Percentiles rank a stretch among this genome's conserved stretches.
These are phyloP conservation scores for Emydocephalus ijimae DNA, from an alignment of 2,113 vertebrate species.

Conservation along the genomic window DNA sequence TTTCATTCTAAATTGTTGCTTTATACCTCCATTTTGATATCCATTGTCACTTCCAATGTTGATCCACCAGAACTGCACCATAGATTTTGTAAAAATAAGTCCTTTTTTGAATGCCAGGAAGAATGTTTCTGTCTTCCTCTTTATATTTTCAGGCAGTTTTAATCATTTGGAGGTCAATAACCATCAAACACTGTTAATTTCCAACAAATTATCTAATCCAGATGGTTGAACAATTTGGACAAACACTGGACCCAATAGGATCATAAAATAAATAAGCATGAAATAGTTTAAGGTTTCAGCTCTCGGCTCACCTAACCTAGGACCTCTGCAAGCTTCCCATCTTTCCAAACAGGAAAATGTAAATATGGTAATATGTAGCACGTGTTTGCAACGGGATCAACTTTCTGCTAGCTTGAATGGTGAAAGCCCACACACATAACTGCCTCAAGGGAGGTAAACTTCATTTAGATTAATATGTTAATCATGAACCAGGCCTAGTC, in stretches of 20 bases:
- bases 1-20: background rate
- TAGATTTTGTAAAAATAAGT: background rate
- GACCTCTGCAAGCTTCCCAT: slow-evolving; percentile 73
- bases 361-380: slow-evolving; percentile 86
- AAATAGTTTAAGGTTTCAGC: slow-evolving; percentile 88
- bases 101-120: background rate
- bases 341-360: slow-evolving; percentile 83
- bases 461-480: slow-evolving; percentile 21
- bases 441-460: slow-evolving; percentile 56
- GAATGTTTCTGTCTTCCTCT: background rate
- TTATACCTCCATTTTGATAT: background rate
- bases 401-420: slow-evolving; percentile 71
- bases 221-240: slow-evolving; percentile 88
- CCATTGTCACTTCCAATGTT: background rate
- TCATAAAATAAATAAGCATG: slow-evolving; percentile 97
- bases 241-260: slow-evolving; percentile 88
- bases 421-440: slow-evolving; percentile 74
- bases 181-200: slow-evolving; percentile 84
- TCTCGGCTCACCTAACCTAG: slow-evolving; percentile 72
- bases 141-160: slow-evolving; percentile 63
- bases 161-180: slow-evolving; percentile 82
- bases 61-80: background rate
- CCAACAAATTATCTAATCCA: slow-evolving; percentile 99
- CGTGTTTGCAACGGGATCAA: slow-evolving; percentile 82
- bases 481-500: slow-evolving; percentile 7